Conservation (phyloP, 2,113 vertebrate genomes). For the Climacteris rufus region DNA sequence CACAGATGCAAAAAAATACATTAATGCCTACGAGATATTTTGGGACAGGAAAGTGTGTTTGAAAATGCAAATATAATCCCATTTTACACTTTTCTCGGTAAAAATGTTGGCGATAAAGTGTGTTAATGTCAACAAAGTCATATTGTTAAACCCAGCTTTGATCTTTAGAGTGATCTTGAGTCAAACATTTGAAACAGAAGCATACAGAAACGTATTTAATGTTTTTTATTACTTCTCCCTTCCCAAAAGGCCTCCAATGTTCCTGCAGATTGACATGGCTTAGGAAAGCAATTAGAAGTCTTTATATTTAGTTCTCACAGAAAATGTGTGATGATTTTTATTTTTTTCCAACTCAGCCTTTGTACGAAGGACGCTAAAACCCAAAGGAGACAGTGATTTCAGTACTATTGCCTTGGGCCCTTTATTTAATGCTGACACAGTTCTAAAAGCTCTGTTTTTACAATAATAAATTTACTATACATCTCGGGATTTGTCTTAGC, state of each 20-base stretch:
- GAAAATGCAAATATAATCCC: too few species aligned
- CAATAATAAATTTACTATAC: too few species aligned
- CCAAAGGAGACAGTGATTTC: background rate
- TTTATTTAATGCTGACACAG: background rate
- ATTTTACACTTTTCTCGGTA: background rate
- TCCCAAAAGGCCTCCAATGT: background rate
- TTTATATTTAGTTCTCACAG: background rate
- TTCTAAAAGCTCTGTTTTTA: background rate
- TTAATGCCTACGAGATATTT: constrained; percentile 43
- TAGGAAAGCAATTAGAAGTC: background rate
- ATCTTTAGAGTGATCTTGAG: background rate
- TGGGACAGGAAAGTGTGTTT: too few species aligned
- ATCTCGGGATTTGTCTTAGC: too few species aligned
- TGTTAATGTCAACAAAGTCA: background rate
- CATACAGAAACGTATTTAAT: background rate
- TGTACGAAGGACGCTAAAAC: background rate
- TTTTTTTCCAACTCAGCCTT: background rate
- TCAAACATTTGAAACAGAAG: background rate
- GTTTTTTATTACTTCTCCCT: background rate
- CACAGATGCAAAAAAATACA: constrained; percentile 48
- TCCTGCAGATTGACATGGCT: background rate
- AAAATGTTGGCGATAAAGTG: background rate
- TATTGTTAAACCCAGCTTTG: background rate
- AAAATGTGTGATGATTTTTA: background rate
- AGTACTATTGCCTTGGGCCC: background rate